Base-by-base conservation (phyloP, 2,888 invertebrate genomes). In the Eilema sororculum region DNA sequence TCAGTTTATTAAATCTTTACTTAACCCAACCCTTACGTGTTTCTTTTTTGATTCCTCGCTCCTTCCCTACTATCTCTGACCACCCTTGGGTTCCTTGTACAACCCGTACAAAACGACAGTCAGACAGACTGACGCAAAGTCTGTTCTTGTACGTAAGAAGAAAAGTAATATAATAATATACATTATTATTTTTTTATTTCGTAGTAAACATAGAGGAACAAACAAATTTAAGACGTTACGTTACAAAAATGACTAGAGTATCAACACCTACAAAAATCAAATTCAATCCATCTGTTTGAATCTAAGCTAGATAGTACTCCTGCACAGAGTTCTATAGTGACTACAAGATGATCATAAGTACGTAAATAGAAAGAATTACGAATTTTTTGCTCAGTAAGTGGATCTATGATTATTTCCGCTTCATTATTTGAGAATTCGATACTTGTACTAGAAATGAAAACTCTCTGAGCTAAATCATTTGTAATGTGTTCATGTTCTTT, bases 221-320 rank as follows among this genome's bases (percentile, higher is more conserved):
- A 33, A 16, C 41, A 67, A 61, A 61, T 24, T 24, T 22, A 41
- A 57, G 5, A 24, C 20, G 52, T 30, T 56, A 57, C 24, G n/a
- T 37, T 52, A 56, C 10, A 59, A 9, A 57, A 24, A 24, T 65
- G 57, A 57, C 24, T 37, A 66, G 25, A 66, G 24, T 57, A 61
- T 9, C 56, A 69, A 41, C 10, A 33, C 5, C 61, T 87, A 79
- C 93, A 93, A 78, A 94, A 95, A 82, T 94, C 90, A 78, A 95
- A 93, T 57, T 93, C 86, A 64, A 95, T 90, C 94, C 93, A 93
- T 79, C 89, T 89, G 75, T 92, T 91, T 30, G 91, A 84, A 81
- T 95, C 94, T 69, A 95, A 84, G 65, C 94, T 93, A 69, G 92
- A 93, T 0, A 95, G 75, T 5, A 93, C 76, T 62, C 94, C 95